These are phyloP conservation scores for Sebastolobus altivelis DNA, from an alignment of 2,797 vertebrate genomes.

Conservation along the genomic window DNA sequence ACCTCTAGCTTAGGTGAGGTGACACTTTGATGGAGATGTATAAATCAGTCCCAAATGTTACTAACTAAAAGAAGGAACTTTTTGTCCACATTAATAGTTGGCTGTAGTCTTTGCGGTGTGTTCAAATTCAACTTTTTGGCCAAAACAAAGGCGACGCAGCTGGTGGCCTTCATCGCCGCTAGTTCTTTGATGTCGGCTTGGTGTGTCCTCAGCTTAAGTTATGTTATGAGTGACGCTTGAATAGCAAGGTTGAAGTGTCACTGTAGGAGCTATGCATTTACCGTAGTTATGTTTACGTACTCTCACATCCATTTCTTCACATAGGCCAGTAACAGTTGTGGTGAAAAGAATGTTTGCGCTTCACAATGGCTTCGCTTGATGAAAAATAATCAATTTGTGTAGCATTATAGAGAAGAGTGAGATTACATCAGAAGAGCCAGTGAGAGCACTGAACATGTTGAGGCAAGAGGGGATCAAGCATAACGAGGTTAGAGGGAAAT, in stretches of 20 bases:
- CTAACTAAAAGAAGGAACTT: background rate
- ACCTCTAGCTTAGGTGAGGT: background rate
- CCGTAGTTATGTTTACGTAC: background rate
- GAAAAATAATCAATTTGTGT: background rate
- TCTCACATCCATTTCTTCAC: background rate
- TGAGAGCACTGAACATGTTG: background rate
- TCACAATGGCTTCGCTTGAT: background rate
- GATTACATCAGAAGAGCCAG: conserved; percentile 6
- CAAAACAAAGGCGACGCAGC: too few species aligned
- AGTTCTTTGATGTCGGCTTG: too few species aligned
- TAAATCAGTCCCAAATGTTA: background rate
- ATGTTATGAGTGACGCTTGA: background rate
- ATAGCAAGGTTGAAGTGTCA: background rate
- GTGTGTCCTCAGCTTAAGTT: too few species aligned
- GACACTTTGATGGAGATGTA: background rate
- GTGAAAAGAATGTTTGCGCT: background rate
- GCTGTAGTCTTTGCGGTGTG: too few species aligned
- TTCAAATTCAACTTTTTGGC: too few species aligned
- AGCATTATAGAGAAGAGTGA: background rate
- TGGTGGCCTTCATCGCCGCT: too few species aligned
- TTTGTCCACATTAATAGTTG: background rate
- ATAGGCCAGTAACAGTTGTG: background rate
- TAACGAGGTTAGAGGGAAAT: background rate
- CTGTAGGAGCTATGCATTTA: background rate
- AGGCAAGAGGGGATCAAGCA: conserved; percentile 2